phyloP scores from a whole-genome alignment of 2,888 invertebrate species.

The Diarsia mendica region DNA sequence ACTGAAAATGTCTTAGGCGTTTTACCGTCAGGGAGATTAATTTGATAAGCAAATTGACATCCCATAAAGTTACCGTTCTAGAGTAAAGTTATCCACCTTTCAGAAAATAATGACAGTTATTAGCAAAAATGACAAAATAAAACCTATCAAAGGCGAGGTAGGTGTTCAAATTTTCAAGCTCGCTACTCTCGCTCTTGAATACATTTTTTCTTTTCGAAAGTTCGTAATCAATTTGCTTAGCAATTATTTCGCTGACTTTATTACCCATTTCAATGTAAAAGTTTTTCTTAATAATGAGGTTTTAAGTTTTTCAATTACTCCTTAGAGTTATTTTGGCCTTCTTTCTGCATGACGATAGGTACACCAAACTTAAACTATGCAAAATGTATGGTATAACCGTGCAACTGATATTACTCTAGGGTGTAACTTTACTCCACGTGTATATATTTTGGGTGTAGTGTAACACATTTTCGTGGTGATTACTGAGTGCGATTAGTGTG shows the following conservation, averaged over 20 bases:
- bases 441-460: not conserved
- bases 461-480: conserved; percentile 8
- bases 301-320: conserved; percentile 3
- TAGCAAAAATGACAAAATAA: no score
- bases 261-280: not conserved
- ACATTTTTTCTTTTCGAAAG: no score
- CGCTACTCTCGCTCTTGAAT: no score
- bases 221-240: not conserved
- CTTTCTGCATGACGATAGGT: not conserved
- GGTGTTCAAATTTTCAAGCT: no score
- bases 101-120: not conserved
- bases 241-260: not conserved
- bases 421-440: conserved; percentile 1
- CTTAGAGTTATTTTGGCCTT: not conserved
- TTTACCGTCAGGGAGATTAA: no score
- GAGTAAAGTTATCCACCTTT: not conserved
- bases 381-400: not conserved
- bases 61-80: no score
- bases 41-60: not conserved
- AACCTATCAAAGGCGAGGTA: no score
- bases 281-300: not conserved
- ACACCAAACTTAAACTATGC: not conserved
- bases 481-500: not conserved
- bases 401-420: not conserved
- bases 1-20: not conserved